Evolutionary conservation across 2,888 invertebrate genomes (phyloP).

Genomic region (Cataglyphis albicans): DNA sequence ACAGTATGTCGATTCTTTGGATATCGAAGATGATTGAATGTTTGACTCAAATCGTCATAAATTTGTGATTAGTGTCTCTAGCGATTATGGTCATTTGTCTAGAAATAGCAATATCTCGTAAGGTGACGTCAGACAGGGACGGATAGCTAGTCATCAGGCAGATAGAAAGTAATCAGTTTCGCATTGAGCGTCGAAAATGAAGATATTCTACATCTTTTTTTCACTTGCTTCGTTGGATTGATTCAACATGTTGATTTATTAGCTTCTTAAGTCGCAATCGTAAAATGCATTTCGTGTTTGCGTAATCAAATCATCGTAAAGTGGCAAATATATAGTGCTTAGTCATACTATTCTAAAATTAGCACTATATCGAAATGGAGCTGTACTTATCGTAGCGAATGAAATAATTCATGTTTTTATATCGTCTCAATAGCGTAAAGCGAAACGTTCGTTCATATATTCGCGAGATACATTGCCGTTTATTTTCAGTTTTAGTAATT

Average conservation of each 20-base stretch:
- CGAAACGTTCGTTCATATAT: conserved; percentile 14
- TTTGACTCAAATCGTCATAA: conserved; percentile 28
- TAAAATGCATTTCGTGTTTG: conserved; percentile 2
- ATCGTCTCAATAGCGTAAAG: neutral
- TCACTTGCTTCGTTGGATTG: neutral
- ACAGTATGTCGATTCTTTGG: neutral
- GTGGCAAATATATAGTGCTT: neutral
- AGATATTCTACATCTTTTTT: conserved; percentile 30
- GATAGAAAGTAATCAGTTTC: conserved; percentile 38
- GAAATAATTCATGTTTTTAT: conserved; percentile 22
- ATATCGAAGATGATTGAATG: neutral
- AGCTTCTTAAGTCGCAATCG: neutral
- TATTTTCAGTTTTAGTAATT: conserved; percentile 3
- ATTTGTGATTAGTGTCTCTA: conserved; percentile 32
- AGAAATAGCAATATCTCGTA: conserved; percentile 13
- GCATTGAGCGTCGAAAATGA: conserved; percentile 9
- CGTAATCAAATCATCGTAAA: conserved; percentile 37
- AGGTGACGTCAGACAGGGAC: neutral
- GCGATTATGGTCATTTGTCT: conserved; percentile 8
- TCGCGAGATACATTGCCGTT: neutral
- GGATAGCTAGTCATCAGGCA: neutral
- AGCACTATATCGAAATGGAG: neutral
- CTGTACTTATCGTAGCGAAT: neutral
- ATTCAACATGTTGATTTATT: conserved; percentile 9
- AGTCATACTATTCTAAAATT: conserved; percentile 27